A percentile compares a stretch with the other conserved stretches of the same genome.
Conservation (phyloP, 2,797 vertebrate species). For the Mormyrus proboscirostris region DNA sequence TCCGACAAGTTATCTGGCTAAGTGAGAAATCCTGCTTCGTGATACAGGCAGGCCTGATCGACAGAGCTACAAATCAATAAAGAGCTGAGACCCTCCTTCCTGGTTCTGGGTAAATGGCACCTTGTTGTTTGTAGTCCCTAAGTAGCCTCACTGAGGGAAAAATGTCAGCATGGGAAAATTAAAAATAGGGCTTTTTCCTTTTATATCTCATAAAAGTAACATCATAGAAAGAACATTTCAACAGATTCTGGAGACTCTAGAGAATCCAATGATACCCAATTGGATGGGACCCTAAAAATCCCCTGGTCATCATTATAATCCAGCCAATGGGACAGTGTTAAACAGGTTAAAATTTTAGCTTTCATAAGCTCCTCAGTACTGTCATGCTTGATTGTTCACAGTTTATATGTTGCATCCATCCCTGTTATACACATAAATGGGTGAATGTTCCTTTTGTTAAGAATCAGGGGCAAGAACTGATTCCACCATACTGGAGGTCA, state of each 20-base stretch:
- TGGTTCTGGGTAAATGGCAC: no score
- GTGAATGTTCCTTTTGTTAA: neutral
- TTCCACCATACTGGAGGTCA: neutral
- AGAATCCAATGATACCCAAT: neutral
- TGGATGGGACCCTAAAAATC: neutral
- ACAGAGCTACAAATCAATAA: no score
- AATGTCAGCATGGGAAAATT: no score
- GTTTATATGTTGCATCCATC: neutral
- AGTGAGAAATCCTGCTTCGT: no score
- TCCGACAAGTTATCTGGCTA: neutral
- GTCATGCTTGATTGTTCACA: neutral
- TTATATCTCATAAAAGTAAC: neutral
- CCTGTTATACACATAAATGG: neutral
- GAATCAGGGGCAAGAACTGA: neutral
- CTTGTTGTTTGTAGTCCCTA: no score
- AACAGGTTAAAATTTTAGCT: neutral
- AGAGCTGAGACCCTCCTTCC: no score
- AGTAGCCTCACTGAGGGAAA: no score
- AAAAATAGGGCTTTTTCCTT: neutral
- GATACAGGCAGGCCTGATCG: no score
- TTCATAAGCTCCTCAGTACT: neutral
- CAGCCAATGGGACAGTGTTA: neutral
- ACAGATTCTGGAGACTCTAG: neutral
- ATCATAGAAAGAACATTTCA: neutral
- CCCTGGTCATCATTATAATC: neutral